These are phyloP conservation scores for Tetrax tetrax DNA, from an alignment of 2,113 vertebrate genomes.

Conservation along the genomic window DNA sequence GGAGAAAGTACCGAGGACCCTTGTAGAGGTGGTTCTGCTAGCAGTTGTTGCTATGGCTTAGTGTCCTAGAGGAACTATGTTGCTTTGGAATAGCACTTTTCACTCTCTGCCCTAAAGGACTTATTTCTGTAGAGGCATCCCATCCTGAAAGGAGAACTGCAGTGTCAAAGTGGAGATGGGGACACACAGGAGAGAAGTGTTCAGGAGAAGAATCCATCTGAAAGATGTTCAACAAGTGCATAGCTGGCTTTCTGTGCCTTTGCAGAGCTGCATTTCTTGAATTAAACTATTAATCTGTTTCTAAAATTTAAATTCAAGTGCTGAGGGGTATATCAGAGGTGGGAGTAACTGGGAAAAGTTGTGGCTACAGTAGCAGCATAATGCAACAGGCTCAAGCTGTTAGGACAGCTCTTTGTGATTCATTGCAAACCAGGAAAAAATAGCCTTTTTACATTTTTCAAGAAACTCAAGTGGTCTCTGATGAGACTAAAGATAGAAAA, in stretches of 20 bases:
- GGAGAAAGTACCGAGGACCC: neutral
- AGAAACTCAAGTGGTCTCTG: neutral
- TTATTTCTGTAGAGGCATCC: neutral
- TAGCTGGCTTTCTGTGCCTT: neutral
- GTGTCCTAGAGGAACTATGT: neutral
- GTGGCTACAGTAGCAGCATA: neutral
- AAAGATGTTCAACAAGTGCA: neutral
- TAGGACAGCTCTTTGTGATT: neutral
- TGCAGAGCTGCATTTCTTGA: neutral
- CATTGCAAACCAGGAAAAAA: neutral
- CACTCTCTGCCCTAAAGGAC: neutral
- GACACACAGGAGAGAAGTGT: neutral
- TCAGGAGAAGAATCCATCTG: neutral
- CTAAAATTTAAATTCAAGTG: neutral
- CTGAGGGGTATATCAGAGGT: neutral
- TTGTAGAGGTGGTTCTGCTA: fast-evolving
- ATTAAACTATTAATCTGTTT: neutral
- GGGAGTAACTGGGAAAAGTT: conserved; percentile 5
- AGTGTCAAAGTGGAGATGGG: neutral
- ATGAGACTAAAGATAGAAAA: neutral
- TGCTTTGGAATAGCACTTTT: neutral
- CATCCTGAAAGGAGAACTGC: neutral
- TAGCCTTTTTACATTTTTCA: neutral
- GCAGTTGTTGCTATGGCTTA: neutral
- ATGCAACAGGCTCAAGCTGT: conserved; percentile 18